Evolutionary conservation across 2,113 vertebrate genomes (phyloP).

Genomic region (Takifugu bimaculatus): DNA sequence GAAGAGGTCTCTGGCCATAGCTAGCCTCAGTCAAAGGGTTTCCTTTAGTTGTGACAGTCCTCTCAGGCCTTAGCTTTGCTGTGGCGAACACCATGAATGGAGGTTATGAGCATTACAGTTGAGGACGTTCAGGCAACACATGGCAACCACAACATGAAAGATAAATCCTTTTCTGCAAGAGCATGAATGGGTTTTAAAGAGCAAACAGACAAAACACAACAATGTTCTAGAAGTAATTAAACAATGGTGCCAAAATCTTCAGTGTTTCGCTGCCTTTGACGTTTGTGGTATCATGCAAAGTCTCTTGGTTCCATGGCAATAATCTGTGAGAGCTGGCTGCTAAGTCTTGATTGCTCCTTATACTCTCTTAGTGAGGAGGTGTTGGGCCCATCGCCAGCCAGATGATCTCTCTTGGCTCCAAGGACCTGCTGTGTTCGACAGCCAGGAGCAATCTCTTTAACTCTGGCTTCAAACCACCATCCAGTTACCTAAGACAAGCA

Average conservation of each 20-base stretch:
- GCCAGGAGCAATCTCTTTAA: conserved; percentile 65
- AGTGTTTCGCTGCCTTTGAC: not conserved
- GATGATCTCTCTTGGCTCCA: conserved; percentile 41
- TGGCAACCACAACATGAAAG: conserved; percentile 18
- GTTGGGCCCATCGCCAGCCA: conserved; percentile 7
- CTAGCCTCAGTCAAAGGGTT: conserved; percentile 28
- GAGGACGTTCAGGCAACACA: conserved; percentile 18
- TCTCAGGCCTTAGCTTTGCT: conserved; percentile 30
- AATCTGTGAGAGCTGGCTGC: conserved; percentile 6
- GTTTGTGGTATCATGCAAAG: not conserved
- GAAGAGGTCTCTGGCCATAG: conserved; percentile 58
- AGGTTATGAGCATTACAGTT: conserved; percentile 27
- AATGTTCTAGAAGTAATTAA: not conserved
- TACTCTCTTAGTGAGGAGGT: conserved; percentile 7
- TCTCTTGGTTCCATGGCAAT: conserved; percentile 19
- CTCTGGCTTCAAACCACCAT: conserved; percentile 42
- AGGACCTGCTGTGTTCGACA: conserved; percentile 42
- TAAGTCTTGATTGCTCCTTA: conserved; percentile 12
- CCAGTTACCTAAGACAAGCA: conserved; percentile 22
- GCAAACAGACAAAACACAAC: not conserved
- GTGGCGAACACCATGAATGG: conserved; percentile 47
- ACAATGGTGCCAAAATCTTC: conserved; percentile 3
- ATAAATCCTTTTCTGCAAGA: conserved; percentile 6
- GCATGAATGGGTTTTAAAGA: not conserved
- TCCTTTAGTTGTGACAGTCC: conserved; percentile 15